Evolutionary conservation across 2,888 invertebrate genomes (phyloP).

Genomic region (Noctua comes): DNA sequence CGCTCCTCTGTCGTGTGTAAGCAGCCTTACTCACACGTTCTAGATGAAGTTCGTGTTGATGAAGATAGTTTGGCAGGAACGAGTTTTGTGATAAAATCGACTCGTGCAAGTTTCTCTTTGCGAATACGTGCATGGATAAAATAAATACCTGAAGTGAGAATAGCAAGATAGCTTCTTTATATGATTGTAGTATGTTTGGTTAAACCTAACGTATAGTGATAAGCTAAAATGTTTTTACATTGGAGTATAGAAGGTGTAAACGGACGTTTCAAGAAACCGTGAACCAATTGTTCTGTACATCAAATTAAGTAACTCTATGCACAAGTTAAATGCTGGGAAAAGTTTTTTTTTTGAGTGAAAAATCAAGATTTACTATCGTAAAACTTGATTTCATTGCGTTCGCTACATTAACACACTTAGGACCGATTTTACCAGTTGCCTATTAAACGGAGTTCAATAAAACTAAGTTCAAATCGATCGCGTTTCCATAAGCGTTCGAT

Average conservation of each 20-base stretch:
- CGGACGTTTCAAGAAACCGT: too few relatives aligned
- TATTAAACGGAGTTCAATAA: too few relatives aligned
- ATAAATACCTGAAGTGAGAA: neutral
- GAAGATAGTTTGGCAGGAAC: constrained; percentile 47
- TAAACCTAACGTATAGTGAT: neutral
- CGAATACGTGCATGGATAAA: constrained; percentile 2
- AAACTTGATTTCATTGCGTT: too few relatives aligned
- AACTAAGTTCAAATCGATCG: too few relatives aligned
- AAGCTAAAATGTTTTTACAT: neutral
- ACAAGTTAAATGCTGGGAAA: too few relatives aligned
- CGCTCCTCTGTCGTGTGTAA: neutral
- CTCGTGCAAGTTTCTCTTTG: constrained; percentile 27
- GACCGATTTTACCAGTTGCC: too few relatives aligned
- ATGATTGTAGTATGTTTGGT: neutral
- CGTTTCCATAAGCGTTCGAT: too few relatives aligned
- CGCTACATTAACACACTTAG: too few relatives aligned
- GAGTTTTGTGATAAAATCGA: constrained; percentile 42
- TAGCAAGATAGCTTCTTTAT: neutral
- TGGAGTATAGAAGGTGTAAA: neutral
- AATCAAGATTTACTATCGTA: too few relatives aligned
- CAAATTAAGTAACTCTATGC: too few relatives aligned
- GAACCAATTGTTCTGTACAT: too few relatives aligned
- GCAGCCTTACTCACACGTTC: constrained; percentile 27
- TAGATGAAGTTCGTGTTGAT: constrained; percentile 47
- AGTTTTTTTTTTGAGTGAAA: too few relatives aligned